A percentile compares a stretch with the other conserved stretches of the same genome.
Conservation (phyloP, 2,113 vertebrate genomes). For the Rattus rattus region DNA sequence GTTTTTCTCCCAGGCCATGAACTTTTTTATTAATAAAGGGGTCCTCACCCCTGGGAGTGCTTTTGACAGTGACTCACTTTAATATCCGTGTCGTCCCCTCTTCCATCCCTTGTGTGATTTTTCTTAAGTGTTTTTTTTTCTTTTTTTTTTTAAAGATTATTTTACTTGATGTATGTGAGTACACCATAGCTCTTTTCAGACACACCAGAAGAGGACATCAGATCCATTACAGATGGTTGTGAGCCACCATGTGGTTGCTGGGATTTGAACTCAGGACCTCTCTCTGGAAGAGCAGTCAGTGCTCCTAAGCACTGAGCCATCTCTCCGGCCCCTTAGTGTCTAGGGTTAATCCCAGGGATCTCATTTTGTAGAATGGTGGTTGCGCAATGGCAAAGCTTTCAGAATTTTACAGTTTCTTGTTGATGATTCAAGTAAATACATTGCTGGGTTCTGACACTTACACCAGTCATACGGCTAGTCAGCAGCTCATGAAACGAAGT, state of each 20-base stretch:
- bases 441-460: not conserved
- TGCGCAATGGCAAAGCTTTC: not conserved
- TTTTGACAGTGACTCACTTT: not conserved
- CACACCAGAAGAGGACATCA: too few relatives aligned
- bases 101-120: too few relatives aligned
- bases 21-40: conserved; percentile 22
- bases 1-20: not conserved
- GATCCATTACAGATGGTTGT: too few relatives aligned
- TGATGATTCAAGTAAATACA: not conserved
- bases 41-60: not conserved
- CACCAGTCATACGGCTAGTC: not conserved
- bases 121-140: not conserved
- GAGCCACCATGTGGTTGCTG: too few relatives aligned
- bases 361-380: not conserved
- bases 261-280: too few relatives aligned
- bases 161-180: too few relatives aligned
- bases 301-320: too few relatives aligned
- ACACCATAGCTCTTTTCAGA: too few relatives aligned
- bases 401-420: not conserved
- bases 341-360: not conserved
- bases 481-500: not conserved
- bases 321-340: too few relatives aligned
- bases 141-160: too few relatives aligned
- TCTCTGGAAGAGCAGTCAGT: too few relatives aligned
- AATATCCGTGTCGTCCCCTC: not conserved